Conservation (phyloP, 2,113 vertebrate species). For the Anseranas semipalmata region DNA sequence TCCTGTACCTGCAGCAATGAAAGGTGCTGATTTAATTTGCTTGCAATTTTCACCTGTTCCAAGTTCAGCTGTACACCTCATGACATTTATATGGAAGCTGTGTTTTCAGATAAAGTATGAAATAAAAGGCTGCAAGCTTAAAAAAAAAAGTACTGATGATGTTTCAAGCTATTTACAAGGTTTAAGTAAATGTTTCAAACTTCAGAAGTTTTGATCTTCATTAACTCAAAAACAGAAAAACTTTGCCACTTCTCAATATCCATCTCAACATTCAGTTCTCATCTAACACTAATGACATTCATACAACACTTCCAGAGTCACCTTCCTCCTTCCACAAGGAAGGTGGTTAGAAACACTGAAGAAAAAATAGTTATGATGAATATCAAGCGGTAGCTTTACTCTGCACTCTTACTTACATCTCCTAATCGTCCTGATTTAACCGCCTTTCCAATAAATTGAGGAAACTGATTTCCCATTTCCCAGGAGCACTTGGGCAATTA, state of each 20-base stretch:
- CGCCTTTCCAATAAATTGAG: not conserved
- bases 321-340: not conserved
- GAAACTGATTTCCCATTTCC: not conserved
- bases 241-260: not conserved
- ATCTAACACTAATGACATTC: not conserved
- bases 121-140: not conserved
- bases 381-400: not conserved
- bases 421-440: not conserved
- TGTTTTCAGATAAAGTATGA: accelerated
- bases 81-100: not conserved
- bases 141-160: not conserved
- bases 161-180: not conserved
- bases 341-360: not conserved
- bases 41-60: not conserved
- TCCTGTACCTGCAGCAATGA: not conserved
- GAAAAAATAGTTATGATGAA: not conserved
- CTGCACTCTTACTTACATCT: not conserved
- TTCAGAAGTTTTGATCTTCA: not conserved
- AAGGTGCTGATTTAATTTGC: not conserved
- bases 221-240: not conserved
- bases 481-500: not conserved
- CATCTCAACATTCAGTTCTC: not conserved
- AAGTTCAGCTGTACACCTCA: not conserved
- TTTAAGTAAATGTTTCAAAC: not conserved
- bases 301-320: not conserved